A percentile compares a stretch with the other conserved stretches of the same genome.
phyloP scores from a whole-genome alignment of 2,113 vertebrate genomes.

The Saiga tatarica region DNA sequence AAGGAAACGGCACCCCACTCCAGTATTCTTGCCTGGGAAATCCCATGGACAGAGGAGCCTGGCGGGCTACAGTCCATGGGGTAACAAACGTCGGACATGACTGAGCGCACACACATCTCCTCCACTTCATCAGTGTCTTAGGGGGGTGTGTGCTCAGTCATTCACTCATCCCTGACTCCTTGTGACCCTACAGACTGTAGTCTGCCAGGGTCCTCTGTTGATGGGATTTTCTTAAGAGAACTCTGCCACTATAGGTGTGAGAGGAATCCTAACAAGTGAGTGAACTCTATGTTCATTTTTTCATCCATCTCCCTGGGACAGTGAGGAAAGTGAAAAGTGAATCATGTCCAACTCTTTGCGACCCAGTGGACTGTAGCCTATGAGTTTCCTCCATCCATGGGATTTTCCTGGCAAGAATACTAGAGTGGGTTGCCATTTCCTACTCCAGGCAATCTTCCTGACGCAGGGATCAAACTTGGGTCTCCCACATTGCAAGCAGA shows the following conservation, averaged over 20 bases:
- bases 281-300: background rate
- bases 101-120: too few species aligned
- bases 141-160: too few species aligned
- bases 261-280: background rate
- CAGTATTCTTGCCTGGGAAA: background rate
- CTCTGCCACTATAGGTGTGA: background rate
- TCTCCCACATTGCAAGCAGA: too few species aligned
- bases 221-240: background rate
- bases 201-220: background rate
- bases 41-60: background rate
- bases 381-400: too few species aligned
- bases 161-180: background rate
- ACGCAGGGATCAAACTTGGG: too few species aligned
- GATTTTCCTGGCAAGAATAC: too few species aligned
- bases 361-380: too few species aligned
- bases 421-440: too few species aligned
- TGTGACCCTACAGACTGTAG: background rate
- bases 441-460: too few species aligned
- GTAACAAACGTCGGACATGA: fast-evolving
- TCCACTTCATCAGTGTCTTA: too few species aligned
- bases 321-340: background rate
- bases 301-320: background rate
- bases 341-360: fast-evolving
- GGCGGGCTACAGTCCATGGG: background rate
- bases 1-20: background rate